A percentile compares a stretch with the other conserved stretches of the same genome.
These are phyloP conservation scores for Euborellia annulipes DNA, from an alignment of 1,140 invertebrate genomes.

Conservation along the genomic window DNA sequence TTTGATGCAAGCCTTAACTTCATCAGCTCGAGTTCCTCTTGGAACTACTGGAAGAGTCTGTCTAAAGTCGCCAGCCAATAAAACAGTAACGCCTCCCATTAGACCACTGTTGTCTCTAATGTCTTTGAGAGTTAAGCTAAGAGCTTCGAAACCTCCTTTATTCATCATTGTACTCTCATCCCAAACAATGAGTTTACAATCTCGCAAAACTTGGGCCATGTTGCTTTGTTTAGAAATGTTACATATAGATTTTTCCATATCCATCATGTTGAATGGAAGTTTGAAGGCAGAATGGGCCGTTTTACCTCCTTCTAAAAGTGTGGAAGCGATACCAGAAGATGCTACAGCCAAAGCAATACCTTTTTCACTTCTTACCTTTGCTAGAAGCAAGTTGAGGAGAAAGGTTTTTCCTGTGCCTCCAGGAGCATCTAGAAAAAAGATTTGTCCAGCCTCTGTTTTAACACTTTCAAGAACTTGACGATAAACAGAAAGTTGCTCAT, in stretches of 20 bases:
- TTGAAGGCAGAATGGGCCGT: constrained; percentile 24
- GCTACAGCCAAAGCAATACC: constrained; percentile 23
- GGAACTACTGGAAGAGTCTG: constrained; percentile 31
- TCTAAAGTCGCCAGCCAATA: constrained; percentile 26
- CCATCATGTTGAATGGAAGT: constrained; percentile 7
- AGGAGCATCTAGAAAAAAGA: constrained; percentile 15
- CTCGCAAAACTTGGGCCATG: constrained; percentile 13
- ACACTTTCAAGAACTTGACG: no score
- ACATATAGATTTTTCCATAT: constrained; percentile 12
- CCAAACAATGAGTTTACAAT: constrained; percentile 17
- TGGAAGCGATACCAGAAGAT: constrained; percentile 29
- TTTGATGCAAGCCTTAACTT: constrained; percentile 24
- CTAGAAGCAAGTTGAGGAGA: constrained; percentile 19
- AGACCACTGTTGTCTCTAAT: constrained; percentile 12
- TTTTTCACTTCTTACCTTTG: constrained; percentile 14
- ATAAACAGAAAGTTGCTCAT: no score
- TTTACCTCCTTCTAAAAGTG: constrained; percentile 25
- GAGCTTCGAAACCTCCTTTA: constrained; percentile 16
- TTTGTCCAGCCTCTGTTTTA: no score
- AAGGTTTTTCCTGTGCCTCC: constrained; percentile 26
- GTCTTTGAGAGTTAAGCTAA: constrained; percentile 17
- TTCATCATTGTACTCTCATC: constrained; percentile 21
- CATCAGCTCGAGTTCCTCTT: constrained; percentile 22
- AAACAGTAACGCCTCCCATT: constrained; percentile 17
- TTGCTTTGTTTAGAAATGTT: constrained; percentile 16